Evolutionary conservation across 2,888 invertebrate species (phyloP), one percentile per base, ranked within the genome.

Genomic region (Lithosia quadra): DNA sequence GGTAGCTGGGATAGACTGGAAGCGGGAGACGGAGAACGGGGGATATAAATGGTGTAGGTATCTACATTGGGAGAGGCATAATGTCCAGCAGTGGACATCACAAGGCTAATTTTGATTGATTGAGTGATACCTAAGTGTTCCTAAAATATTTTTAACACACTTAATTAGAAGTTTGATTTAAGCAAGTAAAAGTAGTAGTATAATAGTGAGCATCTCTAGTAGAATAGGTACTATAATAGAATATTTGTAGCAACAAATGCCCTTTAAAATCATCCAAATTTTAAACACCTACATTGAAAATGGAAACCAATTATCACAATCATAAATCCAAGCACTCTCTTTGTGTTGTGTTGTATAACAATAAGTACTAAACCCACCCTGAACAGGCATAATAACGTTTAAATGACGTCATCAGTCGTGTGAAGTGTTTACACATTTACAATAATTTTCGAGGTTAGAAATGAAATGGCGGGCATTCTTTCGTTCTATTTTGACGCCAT

Each of bases 401-500:
- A 64, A 53, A 59, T 67, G 72, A 79, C 76, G 68, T 80, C 78
- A 78, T 76, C 18, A 72, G 72, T 63, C 59, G 61, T 64, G 33
- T 65, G 57, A 69, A 86, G 53, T 72, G 69, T 81, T 81, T 72
- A 79, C 81, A 73, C 73, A 74, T 90, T 91, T 88, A 87, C 89
- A 91, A 91, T 87, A 88, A 88, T 90, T 90, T 93, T 91, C 85
- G 90, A 93, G 92, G 93, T 93, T 93, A 92, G 85, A 90, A 89
- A 90, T 87, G 89, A 90, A 92, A 92, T 93, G 92, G 93, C 92
- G 92, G 89, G 92, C 91, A 92, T 92, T 92, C 92, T 91, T 90
- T 88, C 85, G 90, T 91, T 93, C 94, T 94, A 94, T 94, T 94
- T 93, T 91, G 90, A 91, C 93, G 92, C 93, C 92, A 91, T 93